Evolutionary conservation across 2,113 vertebrate species (phyloP), one percentile per base, ranked within the genome.

Genomic region (Genyomyrus donnyi): DNA sequence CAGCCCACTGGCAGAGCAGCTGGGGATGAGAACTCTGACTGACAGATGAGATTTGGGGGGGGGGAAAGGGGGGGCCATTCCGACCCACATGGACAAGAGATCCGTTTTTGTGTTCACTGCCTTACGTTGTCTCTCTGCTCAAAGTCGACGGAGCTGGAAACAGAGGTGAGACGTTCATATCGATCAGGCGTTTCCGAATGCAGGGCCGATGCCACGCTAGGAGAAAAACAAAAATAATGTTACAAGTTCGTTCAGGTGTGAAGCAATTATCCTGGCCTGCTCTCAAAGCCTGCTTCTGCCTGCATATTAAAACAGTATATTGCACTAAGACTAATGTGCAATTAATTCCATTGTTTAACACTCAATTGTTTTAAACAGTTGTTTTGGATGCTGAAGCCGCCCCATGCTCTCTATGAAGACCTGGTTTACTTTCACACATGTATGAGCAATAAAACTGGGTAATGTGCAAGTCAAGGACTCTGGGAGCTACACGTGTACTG

Each of bases 121-220:
- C 98, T 98, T 94, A 99, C 98, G 0, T 99, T 99, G 95, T 99
- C 98, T 93, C 98, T 96, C 94, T 99, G 98, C 93, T 99, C 98
- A 1, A 98, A 99, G 95, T 99, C 98, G 19, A 99, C 97, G 0
- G 98, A 99, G 94, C 97, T 98, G 95, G 98, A 99, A 89, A 99
- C 98, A 0, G 98, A 99, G 0, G 98, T 99, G 92, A 99, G 98
- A 10, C 98, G 98, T 88, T 99, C 98, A 0, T 99, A 99, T 62
- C 97, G 97, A 93, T 99, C 98, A 0, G 98, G 98, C 52, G 96
- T 98, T 92, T 99, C 98, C 0, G 97, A 98, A 84, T 98, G 98
- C 94, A 99, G 95, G 86, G 98, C 98, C 0, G 98, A 98, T 87
- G 97, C 98, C 95, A 99, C 97, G 0, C 98, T 99, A 91, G 91